Evolutionary conservation across 2,888 invertebrate species (phyloP), one percentile per base, ranked within the genome.

Genomic region (Limulus polyphemus): DNA sequence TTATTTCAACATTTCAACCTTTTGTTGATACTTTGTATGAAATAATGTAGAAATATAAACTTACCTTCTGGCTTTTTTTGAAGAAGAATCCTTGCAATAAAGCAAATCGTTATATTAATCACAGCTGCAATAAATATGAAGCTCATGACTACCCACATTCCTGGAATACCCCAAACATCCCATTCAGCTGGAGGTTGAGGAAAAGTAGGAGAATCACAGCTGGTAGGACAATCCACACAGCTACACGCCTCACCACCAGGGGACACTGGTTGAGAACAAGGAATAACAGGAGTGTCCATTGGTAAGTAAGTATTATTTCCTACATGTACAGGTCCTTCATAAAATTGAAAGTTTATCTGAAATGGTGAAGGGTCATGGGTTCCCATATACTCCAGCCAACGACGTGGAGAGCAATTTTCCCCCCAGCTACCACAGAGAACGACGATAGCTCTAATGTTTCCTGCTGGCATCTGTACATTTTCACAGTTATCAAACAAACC

Each of bases 401-500:
- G 32, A 70, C 79, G 72, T 0, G 84, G 78, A 11, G 78, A 82
- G 74, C 97, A 98, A 67, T 83, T 80, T 14, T 82, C 79, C 0
- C 87, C 83, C 1, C 83, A 83, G 78, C 83, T 84, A 1, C 76
- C 73, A 0, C 91, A 91, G 75, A 95, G 94, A 7, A 91, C 58
- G 73, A 86, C 86, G 64, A 95, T 72, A 49, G 62, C 63, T 51
- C 52, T 58, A 2, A 9, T 82, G 59, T 89, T 88, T 0, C 86
- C 82, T 51, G 87, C 84, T 1, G 92, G 90, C 70, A 87, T 83
- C 71, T 86, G 85, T 1, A 91, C 89, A 78, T 86, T 84, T 69
- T 82, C 82, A 75, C 97, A 97, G 0, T 95, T 92, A 69, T 86
- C 81, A 75, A 81, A 95, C 65, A 79, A 85, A 11, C 82, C 83